These are phyloP conservation scores for Manis javanica DNA, from an alignment of 2,797 vertebrate species.

Conservation along the genomic window DNA sequence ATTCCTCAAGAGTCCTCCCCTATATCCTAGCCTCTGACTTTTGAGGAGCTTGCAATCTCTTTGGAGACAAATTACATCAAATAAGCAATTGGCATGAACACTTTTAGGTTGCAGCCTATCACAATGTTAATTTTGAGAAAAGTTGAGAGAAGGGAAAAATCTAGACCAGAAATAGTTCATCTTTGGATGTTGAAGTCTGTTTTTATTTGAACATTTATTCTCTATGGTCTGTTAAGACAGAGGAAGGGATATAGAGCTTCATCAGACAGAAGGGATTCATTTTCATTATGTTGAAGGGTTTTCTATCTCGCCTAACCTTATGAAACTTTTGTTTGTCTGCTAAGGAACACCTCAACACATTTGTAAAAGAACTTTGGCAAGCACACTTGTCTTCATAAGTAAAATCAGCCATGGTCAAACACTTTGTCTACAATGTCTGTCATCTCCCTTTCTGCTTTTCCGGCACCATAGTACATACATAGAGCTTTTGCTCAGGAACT, in stretches of 20 bases:
- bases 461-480: background rate
- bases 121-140: background rate
- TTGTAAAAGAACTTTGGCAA: constrained; percentile 48
- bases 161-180: background rate
- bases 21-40: background rate
- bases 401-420: background rate
- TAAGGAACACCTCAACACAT: constrained; percentile 44
- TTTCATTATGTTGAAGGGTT: constrained; percentile 48
- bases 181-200: background rate
- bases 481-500: background rate
- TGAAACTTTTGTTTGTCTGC: constrained; percentile 40
- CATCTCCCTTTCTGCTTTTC: background rate
- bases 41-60: background rate
- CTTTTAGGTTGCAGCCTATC: background rate
- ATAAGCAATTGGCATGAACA: background rate
- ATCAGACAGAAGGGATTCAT: background rate
- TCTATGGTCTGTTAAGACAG: background rate
- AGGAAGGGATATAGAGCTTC: background rate
- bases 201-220: background rate
- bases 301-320: constrained; percentile 41
- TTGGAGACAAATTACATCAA: background rate
- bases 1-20: background rate
- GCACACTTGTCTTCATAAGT: constrained; percentile 67
- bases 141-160: background rate
- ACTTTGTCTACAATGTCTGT: background rate